Percentiles rank a stretch among this genome's conserved stretches.
phyloP scores from a whole-genome alignment of 2,113 vertebrate species.

The Rana temporaria region DNA sequence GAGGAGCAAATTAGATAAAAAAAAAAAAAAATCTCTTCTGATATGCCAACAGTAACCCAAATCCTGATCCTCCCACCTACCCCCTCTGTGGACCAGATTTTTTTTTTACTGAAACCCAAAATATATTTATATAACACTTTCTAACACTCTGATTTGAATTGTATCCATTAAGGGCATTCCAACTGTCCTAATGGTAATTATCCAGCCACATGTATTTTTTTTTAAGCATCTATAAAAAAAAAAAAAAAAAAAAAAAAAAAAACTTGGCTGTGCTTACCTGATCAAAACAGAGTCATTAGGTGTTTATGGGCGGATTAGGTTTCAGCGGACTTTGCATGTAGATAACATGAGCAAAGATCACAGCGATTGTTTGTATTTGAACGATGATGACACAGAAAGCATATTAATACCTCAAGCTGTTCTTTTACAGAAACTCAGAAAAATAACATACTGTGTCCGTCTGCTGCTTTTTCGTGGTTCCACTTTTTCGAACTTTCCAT shows the following conservation, averaged over 20 bases:
- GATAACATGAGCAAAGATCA: conserved; percentile 50
- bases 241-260: neutral
- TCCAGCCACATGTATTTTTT: neutral
- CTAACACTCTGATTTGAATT: too few relatives aligned
- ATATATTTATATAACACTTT: too few relatives aligned
- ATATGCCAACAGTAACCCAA: too few relatives aligned
- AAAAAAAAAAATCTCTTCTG: too few relatives aligned
- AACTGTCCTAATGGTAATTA: too few relatives aligned
- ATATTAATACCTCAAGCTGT: neutral
- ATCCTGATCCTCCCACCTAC: too few relatives aligned
- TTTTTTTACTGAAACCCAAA: too few relatives aligned
- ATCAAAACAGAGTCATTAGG: conserved; percentile 8
- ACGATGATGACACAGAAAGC: conserved; percentile 14
- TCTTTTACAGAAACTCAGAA: too few relatives aligned
- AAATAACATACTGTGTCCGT: too few relatives aligned
- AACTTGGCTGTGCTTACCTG: neutral
- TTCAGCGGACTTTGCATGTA: conserved; percentile 46
- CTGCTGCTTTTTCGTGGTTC: neutral
- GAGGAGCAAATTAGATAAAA: too few relatives aligned
- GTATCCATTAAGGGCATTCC: too few relatives aligned
- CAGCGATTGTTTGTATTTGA: neutral
- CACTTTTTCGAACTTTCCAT: neutral
- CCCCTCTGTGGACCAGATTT: too few relatives aligned
- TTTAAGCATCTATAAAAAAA: neutral
- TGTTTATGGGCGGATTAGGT: conserved; percentile 46